Conservation (phyloP, 2,888 invertebrate genomes). For the Lathronympha strigana region DNA sequence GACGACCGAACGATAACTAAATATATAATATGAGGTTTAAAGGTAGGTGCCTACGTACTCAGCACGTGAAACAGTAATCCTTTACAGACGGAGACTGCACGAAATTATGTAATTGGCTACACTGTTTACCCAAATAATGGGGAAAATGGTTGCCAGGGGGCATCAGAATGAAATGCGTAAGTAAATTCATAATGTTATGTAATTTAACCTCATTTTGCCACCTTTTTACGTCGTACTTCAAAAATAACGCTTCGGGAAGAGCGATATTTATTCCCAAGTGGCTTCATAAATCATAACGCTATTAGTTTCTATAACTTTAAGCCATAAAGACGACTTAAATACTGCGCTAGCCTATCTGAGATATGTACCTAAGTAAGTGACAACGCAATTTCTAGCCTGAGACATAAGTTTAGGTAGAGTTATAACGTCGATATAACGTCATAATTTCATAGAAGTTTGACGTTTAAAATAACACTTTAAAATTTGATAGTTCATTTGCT, state of each 20-base stretch:
- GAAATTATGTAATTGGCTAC: constrained; percentile 10
- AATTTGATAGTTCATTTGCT: no score
- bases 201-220: constrained; percentile 22
- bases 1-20: no score
- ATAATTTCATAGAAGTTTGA: no score
- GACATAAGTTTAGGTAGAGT: no score
- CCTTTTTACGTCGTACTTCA: constrained; percentile 11
- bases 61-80: no score
- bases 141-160: constrained; percentile 19
- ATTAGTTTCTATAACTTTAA: not conserved
- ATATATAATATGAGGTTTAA: no score
- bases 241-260: not conserved
- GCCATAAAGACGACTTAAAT: not conserved
- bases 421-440: no score
- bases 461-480: no score
- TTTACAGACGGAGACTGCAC: no score
- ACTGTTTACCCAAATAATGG: constrained; percentile 25
- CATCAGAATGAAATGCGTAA: constrained; percentile 13
- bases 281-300: not conserved
- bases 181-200: constrained; percentile 27
- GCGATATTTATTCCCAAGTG: not conserved
- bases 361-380: not conserved
- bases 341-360: not conserved
- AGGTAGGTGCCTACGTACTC: no score
- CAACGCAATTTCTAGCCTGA: no score